Evolutionary conservation across 2,113 vertebrate species (phyloP).

Genomic region (rat (Rattus norvegicus)): GRCr8 NC_086039.1:132482001-132482500

Average conservation of each 20-base stretch:
- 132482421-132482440: too few species aligned
- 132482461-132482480: too few species aligned
- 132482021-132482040: neutral
- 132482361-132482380: conserved; percentile 50
- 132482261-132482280: conserved; percentile 46
- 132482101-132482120: neutral
- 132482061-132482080: conserved; percentile 34
- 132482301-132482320: conserved; percentile 10
- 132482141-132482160: neutral
- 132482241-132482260: conserved; percentile 19
- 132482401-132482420: too few species aligned
- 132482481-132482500: conserved; percentile 56
- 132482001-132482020: neutral
- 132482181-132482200: neutral
- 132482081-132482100: neutral
- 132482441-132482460: too few species aligned
- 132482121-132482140: neutral
- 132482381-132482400: conserved; percentile 42
- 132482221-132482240: conserved; percentile 67
- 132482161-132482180: neutral
- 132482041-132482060: neutral
- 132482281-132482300: conserved; percentile 57
- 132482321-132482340: conserved; percentile 42
- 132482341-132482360: conserved; percentile 32
- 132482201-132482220: conserved; percentile 62